These are phyloP conservation scores for Heteromurus nitidus DNA, from an alignment of 2,888 invertebrate species.

Conservation along the genomic window DNA sequence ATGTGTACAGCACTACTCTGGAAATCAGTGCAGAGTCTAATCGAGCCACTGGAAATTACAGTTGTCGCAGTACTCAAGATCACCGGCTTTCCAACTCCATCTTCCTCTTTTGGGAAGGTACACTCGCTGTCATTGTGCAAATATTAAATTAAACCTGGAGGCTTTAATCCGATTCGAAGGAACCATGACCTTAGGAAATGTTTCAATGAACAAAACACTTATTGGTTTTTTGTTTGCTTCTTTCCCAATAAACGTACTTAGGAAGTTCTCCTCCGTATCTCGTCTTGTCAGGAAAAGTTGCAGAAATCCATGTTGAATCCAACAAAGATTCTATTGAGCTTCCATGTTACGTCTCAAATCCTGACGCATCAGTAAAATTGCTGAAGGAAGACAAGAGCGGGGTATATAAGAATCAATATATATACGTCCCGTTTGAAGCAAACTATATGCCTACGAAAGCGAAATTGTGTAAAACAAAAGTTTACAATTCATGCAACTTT, in stretches of 20 bases:
- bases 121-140: too few species aligned
- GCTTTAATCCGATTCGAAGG: too few species aligned
- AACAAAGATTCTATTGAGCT: slow-evolving; percentile 21
- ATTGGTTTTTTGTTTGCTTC: neutral
- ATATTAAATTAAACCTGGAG: too few species aligned
- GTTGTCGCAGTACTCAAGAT: slow-evolving; percentile 42
- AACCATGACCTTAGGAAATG: too few species aligned
- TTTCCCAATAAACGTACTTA: slow-evolving; percentile 2
- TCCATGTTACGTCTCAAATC: slow-evolving; percentile 61
- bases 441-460: too few species aligned
- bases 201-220: too few species aligned
- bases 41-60: slow-evolving; percentile 63
- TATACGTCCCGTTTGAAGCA: too few species aligned
- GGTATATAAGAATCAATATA: slow-evolving; percentile 38
- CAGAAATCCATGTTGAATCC: slow-evolving; percentile 40
- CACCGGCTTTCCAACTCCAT: slow-evolving; percentile 22
- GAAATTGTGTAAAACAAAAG: too few species aligned
- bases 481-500: too few species aligned
- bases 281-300: slow-evolving; percentile 48
- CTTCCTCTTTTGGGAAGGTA: slow-evolving; percentile 68
- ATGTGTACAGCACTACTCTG: slow-evolving; percentile 48
- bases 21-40: slow-evolving; percentile 59
- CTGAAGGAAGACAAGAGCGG: slow-evolving; percentile 34
- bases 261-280: slow-evolving; percentile 65
- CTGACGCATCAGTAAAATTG: slow-evolving; percentile 28